Base-by-base conservation (phyloP, 2,797 vertebrate species). In the Columba guinea region DNA sequence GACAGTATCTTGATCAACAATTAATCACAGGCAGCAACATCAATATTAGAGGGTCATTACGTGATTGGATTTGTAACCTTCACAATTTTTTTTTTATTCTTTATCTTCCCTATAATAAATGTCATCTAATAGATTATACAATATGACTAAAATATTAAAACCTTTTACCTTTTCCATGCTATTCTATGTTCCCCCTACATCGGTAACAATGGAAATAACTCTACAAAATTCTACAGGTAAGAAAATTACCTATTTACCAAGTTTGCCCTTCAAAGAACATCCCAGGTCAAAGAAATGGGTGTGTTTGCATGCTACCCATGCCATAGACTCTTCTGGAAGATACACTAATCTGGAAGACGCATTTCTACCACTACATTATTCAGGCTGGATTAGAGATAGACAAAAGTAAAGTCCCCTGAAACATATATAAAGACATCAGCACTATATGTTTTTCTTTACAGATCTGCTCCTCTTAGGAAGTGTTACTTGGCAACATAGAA, bases 1-100 rank as follows among this genome's bases (percentile, higher is more conserved):
- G 82, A 80, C 67, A 93, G 32, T 90, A 89, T 92, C 85, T 68
- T 90, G 76, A 95, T 91, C 77, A 86, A 89, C 93, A 84, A 86
- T 96, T 95, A 92, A 89, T 94, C 88, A 96, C 23, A 86, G 67
- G 53, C 39, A 91, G 75, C 81, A 93, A 91, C 75, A 90, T 95
- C 92, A 84, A 21, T 94, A 63, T 71, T 89, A 84, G 37, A 90
- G 70, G 68, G 76, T 94, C 87, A 89, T 95, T 94, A 90, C 63
- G 76, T 71, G 19, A 93, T 22, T 93, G 76, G 12, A 87, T 77
- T 95, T 94, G 18, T 84, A 78, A 88, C 51, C 55, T 94, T 77
- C 35, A 64, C 52, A 76, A 67, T 74, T 93, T 63, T 84, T 88
- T 20, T 89, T 81, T 90, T 94, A 65, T 86, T 71, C 46, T 71